Percentiles rank a stretch among this genome's conserved stretches.
Evolutionary conservation across 2,888 invertebrate species (phyloP).

Genomic region (Branchellion lobata): DNA sequence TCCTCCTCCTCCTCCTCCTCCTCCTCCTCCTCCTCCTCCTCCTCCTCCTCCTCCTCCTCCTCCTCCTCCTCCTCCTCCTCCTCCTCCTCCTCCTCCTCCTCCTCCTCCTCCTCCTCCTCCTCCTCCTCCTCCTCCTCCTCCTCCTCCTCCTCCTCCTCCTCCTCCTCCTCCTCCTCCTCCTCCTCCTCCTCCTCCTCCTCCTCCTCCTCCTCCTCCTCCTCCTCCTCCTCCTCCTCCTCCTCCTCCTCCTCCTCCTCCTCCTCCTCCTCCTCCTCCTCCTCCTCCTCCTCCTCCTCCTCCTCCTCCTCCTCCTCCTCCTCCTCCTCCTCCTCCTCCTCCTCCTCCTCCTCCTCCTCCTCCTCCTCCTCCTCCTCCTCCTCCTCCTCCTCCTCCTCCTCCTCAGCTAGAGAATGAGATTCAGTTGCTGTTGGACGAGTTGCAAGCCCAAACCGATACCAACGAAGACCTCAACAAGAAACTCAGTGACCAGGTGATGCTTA

Average conservation of each 20-base stretch:
- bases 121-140: conserved; percentile 8
- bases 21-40: not conserved
- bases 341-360: conserved; percentile 16
- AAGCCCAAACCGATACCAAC: not conserved
- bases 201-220: not conserved
- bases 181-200: not conserved
- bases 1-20: not conserved
- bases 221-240: conserved; percentile 14
- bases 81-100: not conserved
- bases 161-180: conserved; percentile 12
- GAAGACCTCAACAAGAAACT: conserved; percentile 5
- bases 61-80: not conserved
- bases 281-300: not conserved
- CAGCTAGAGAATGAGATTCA: not conserved
- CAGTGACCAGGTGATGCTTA: not conserved
- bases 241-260: conserved; percentile 17
- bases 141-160: not conserved
- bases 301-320: not conserved
- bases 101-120: not conserved
- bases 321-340: conserved; percentile 26
- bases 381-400: not conserved
- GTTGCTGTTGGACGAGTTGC: not conserved
- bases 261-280: not conserved
- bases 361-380: conserved; percentile 6
- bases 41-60: not conserved